phyloP scores from a whole-genome alignment of 2,797 vertebrate species.

The Dallia pectoralis region DNA sequence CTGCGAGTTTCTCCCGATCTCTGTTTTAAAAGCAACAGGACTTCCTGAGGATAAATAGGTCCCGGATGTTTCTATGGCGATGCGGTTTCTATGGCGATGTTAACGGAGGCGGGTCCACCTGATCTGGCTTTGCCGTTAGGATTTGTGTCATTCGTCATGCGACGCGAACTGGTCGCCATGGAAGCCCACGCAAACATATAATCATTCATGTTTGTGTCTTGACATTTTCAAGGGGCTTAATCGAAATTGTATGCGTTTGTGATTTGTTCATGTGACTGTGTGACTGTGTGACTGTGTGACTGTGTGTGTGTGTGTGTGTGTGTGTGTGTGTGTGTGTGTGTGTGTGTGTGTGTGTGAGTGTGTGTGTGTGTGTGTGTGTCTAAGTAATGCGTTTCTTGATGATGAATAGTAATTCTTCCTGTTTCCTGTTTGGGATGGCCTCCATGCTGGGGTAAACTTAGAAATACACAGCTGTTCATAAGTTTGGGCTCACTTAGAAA shows the following conservation, averaged over 20 bases:
- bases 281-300: background rate
- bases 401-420: conserved; percentile 1
- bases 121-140: background rate
- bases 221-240: background rate
- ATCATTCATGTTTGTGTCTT: background rate
- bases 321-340: too few relatives aligned
- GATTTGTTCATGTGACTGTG: background rate
- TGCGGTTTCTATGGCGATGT: too few relatives aligned
- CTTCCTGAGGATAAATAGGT: background rate
- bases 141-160: background rate
- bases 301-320: too few relatives aligned
- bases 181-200: background rate
- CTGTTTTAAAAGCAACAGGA: background rate
- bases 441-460: background rate
- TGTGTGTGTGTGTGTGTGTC: background rate
- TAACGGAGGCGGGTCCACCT: background rate
- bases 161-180: background rate
- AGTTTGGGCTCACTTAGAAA: too few relatives aligned
- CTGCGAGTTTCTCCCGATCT: background rate
- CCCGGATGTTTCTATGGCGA: too few relatives aligned
- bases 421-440: background rate
- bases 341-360: too few relatives aligned
- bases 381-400: background rate
- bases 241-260: background rate
- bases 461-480: too few relatives aligned